Conservation (phyloP, 2,797 vertebrate genomes). For the Trichosurus vulpecula region DNA sequence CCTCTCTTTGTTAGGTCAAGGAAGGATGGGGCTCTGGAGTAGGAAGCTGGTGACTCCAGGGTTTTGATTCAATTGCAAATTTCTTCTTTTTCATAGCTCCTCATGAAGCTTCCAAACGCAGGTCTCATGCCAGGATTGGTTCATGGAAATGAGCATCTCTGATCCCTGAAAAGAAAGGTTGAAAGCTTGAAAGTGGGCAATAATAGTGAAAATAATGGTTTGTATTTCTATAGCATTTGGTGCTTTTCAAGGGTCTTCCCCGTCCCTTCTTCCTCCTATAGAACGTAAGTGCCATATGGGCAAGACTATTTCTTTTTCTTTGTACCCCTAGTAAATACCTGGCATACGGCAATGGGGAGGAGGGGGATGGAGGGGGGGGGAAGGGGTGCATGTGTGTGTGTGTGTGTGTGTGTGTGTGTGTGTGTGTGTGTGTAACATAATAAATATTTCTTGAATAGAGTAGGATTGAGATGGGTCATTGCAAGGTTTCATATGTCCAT, state of each 20-base stretch:
- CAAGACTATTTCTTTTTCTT: neutral
- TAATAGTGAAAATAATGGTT: neutral
- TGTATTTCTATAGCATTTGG: neutral
- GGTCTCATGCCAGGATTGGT: slow-evolving; percentile 68
- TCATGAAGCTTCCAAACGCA: slow-evolving; percentile 46
- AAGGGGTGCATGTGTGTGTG: no score
- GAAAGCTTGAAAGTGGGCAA: slow-evolving; percentile 23
- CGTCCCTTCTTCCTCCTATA: neutral
- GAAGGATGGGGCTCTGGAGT: slow-evolving; percentile 67
- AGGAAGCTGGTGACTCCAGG: slow-evolving; percentile 58
- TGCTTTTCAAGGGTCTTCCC: neutral
- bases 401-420: no score
- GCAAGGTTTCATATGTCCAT: neutral
- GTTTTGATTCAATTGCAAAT: slow-evolving; percentile 18
- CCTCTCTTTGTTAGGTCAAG: slow-evolving; percentile 67
- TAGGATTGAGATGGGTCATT: neutral
- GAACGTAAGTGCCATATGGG: neutral
- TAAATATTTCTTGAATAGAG: neutral
- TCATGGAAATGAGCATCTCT: slow-evolving; percentile 26
- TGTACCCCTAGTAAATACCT: neutral
- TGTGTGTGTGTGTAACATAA: no score
- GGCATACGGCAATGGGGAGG: no score
- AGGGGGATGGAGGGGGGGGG: no score
- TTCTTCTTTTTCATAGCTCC: slow-evolving; percentile 71
- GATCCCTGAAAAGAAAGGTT: slow-evolving; percentile 77